Conservation (phyloP, 2,113 vertebrate species). For the Stegostoma tigrinum region DNA sequence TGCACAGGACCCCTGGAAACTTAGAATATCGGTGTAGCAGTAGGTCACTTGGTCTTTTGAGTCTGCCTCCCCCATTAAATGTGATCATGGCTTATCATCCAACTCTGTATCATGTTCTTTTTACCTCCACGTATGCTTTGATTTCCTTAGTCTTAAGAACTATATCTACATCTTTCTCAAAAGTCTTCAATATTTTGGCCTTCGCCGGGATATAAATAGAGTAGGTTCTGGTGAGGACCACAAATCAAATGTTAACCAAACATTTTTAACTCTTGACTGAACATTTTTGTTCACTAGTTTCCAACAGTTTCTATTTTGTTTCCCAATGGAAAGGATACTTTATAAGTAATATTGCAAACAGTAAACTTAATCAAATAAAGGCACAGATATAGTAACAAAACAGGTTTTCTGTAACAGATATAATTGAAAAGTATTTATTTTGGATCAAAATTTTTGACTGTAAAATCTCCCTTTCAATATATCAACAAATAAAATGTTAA, state of each 20-base stretch:
- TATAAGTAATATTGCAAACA: neutral
- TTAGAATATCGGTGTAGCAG: too few relatives aligned
- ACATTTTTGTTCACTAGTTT: neutral
- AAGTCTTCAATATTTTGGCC: too few relatives aligned
- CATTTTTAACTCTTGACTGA: neutral
- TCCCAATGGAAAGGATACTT: neutral
- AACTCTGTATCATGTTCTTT: too few relatives aligned
- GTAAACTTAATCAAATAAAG: constrained; percentile 13
- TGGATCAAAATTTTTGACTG: neutral
- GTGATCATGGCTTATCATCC: too few relatives aligned
- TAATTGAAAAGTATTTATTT: neutral
- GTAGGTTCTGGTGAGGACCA: neutral
- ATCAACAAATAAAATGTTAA: neutral
- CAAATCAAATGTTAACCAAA: neutral
- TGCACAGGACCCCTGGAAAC: too few relatives aligned
- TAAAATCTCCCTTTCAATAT: neutral
- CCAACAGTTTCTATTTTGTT: neutral
- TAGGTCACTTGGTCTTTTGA: too few relatives aligned
- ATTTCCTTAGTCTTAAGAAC: too few relatives aligned
- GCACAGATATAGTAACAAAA: neutral
- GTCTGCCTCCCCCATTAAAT: too few relatives aligned
- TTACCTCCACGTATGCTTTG: too few relatives aligned
- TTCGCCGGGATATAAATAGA: neutral
- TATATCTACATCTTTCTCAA: too few relatives aligned
- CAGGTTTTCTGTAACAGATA: neutral